A percentile compares a stretch with the other conserved stretches of the same genome.
phyloP scores from a whole-genome alignment of 2,113 vertebrate genomes.

The Corvus hawaiiensis region DNA sequence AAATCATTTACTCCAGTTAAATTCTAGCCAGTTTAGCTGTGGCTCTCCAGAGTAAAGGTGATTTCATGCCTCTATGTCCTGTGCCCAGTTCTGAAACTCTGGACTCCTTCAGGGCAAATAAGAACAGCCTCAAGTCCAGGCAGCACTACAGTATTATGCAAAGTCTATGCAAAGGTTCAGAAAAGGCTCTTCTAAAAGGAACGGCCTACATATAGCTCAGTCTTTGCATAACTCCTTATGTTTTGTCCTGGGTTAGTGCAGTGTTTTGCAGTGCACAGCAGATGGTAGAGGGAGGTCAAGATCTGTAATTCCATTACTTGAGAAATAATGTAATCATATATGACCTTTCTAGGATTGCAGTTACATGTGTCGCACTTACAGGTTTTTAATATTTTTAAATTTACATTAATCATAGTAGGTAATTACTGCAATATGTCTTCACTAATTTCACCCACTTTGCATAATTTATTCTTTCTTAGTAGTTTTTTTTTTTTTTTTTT shows the following conservation, averaged over 20 bases:
- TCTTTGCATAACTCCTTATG: neutral
- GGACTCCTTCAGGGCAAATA: neutral
- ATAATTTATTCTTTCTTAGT: neutral
- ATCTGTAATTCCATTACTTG: neutral
- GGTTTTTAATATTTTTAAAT: neutral
- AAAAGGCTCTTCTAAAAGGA: neutral
- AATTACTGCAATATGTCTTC: neutral
- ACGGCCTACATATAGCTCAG: neutral
- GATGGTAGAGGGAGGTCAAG: constrained; percentile 34
- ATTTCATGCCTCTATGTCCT: neutral
- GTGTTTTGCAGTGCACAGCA: neutral
- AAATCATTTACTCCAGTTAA: neutral
- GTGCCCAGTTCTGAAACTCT: neutral
- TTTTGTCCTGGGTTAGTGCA: neutral
- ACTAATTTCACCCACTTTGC: neutral
- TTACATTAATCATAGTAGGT: neutral
- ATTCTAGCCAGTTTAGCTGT: neutral
- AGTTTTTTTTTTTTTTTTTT: neutral
- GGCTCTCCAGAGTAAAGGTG: neutral
- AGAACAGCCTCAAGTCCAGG: neutral
- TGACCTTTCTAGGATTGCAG: neutral
- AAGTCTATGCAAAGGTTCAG: neutral
- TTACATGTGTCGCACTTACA: neutral
- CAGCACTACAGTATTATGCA: neutral
- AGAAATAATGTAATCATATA: neutral